Evolutionary conservation across 2,797 vertebrate genomes (phyloP), one percentile per base, ranked within the genome.

Genomic region (Girardinus metallicus): DNA sequence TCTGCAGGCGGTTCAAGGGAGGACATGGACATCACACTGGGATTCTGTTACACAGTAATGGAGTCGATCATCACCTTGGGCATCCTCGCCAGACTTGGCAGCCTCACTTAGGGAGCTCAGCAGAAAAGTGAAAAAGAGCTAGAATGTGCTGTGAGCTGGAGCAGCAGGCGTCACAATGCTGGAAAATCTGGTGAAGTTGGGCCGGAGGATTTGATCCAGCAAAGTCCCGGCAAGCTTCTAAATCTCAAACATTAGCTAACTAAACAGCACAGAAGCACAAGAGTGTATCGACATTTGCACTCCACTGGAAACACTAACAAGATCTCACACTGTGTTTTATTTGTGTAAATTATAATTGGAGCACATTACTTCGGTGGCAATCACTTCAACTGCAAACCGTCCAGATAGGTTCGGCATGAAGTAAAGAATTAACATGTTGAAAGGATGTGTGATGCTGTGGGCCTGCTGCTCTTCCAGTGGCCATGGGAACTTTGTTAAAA

Each of bases 1-100:
- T 82, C 82, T 80, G 53, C 13, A 62, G 85, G 78, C 78, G 8
- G 43, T 74, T 83, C 64, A 57, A 77, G 72, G 68, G 76, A 81
- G 90, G 83, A 87, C 62, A 71, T 72, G 80, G 77, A 79, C 83
- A 74, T 74, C 82, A 85, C 13, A 81, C 86, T 85, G 82, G 31
- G 85, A 73, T 86, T 82, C 68, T 73, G 81, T 83, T 89, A 55
- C 72, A 60, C 80, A 15, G 53, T 78, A 57, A 89, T 87, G 81
- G 47, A 74, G 86, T 80, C 79, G 64, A 74, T 82, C n/a, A 70
- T 86, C 90, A 87, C 81, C 85, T 87, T 82, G 82, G 75, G 75
- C 78, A 73, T 68, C 81, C 66, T 85, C 72, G 26, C 75, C 85
- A 80, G 53, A 77, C 82, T 85, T 88, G 82, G 86, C 88, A 89